These are phyloP conservation scores for Drosophila anceps DNA, from an alignment of 2,888 invertebrate species.

Conservation along the genomic window DNA sequence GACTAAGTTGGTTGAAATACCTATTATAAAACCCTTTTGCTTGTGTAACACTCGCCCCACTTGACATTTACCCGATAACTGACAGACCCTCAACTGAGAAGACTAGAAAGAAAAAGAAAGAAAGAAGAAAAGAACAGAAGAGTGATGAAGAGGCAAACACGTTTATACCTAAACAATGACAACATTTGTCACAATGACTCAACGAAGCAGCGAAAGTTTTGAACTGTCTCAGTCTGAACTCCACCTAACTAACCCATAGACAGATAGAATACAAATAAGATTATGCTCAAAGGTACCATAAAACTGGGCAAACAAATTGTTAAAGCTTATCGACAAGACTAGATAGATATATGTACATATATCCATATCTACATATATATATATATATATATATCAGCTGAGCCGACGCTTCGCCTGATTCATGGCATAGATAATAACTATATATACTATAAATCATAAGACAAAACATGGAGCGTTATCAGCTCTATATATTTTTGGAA, in stretches of 20 bases:
- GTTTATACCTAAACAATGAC: slow-evolving; percentile 19
- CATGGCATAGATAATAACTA: slow-evolving; percentile 41
- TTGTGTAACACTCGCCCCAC: neutral
- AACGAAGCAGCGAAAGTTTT: neutral
- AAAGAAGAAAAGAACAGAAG: too few relatives aligned
- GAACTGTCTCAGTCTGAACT: neutral
- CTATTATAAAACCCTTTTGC: slow-evolving; percentile 1
- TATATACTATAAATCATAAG: slow-evolving; percentile 1
- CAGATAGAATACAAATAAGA: slow-evolving; percentile 7
- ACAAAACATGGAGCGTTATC: slow-evolving; percentile 29
- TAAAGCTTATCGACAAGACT: slow-evolving; percentile 8
- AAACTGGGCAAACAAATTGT: neutral
- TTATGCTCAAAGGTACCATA: neutral
- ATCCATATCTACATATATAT: neutral
- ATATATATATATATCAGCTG: neutral
- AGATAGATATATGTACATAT: neutral
- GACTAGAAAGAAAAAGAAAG: neutral
- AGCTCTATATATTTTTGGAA: slow-evolving; percentile 6
- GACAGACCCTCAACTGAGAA: slow-evolving; percentile 9
- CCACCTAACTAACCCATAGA: neutral
- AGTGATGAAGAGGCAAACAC: slow-evolving; percentile 6
- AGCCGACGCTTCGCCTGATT: slow-evolving; percentile 27
- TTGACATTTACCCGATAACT: slow-evolving; percentile 18
- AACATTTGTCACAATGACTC: slow-evolving; percentile 10
- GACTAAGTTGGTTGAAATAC: neutral